These are phyloP conservation scores for Bradypodion pumilum DNA, from an alignment of 2,797 vertebrate species.

Conservation along the genomic window DNA sequence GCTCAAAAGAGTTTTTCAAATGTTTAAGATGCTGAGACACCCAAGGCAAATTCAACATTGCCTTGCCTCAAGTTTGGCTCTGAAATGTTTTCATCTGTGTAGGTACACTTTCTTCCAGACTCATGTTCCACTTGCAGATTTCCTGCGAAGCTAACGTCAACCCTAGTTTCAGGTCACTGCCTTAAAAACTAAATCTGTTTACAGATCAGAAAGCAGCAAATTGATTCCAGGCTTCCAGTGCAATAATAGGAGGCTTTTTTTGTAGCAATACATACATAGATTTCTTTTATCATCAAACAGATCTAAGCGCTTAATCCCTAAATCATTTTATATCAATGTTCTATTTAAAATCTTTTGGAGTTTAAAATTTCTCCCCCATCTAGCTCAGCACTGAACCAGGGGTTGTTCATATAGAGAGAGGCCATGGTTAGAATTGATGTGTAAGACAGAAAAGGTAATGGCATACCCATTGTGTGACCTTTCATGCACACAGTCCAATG, in stretches of 20 bases:
- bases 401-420: neutral
- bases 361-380: neutral
- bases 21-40: neutral
- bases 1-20: neutral
- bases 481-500: neutral
- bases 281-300: neutral
- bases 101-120: slow-evolving; percentile 49
- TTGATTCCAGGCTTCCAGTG: slow-evolving; percentile 45
- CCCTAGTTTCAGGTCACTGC: slow-evolving; percentile 49
- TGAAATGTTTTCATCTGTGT: slow-evolving; percentile 48
- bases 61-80: slow-evolving; percentile 15
- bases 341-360: neutral
- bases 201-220: slow-evolving; percentile 44
- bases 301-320: slow-evolving; percentile 11
- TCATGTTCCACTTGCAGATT: slow-evolving; percentile 46
- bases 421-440: neutral
- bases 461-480: neutral
- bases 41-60: neutral
- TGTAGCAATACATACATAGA: slow-evolving; percentile 9
- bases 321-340: neutral
- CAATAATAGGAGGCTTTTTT: slow-evolving; percentile 43
- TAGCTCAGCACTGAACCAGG: neutral
- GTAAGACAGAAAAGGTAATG: neutral
- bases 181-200: slow-evolving; percentile 41
- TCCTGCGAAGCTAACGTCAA: slow-evolving; percentile 58